Evolutionary conservation across 2,888 invertebrate genomes (phyloP).

Genomic region (Nephrotoma guestfalica): DNA sequence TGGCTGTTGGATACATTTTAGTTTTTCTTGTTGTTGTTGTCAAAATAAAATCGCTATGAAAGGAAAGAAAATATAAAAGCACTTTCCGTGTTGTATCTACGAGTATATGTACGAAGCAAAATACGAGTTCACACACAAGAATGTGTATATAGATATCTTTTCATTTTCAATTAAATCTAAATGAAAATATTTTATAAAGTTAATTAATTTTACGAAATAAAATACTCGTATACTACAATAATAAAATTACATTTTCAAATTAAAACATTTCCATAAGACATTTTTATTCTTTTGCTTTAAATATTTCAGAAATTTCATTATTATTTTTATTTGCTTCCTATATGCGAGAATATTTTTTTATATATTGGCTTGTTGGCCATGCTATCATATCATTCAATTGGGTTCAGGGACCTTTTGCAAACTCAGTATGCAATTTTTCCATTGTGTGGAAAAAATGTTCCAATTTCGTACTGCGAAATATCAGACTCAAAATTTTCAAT

Average conservation of each 20-base stretch:
- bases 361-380: no score
- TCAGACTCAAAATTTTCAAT: no score
- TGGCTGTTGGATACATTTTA: neutral
- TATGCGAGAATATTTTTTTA: no score
- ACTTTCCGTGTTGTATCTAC: neutral
- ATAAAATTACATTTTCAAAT: neutral
- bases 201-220: neutral
- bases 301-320: neutral
- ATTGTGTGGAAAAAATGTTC: no score
- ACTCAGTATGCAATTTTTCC: no score
- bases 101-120: neutral
- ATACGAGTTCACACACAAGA: neutral
- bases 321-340: neutral
- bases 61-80: neutral
- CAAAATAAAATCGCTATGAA: neutral
- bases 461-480: no score
- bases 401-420: no score
- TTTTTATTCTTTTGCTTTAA: neutral
- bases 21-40: neutral
- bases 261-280: neutral
- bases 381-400: no score
- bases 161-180: neutral
- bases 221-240: neutral
- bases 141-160: neutral
- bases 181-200: neutral